These are phyloP conservation scores for Trididemnum nubilum DNA, from an alignment of 23 tunicate species.

Conservation along the genomic window DNA sequence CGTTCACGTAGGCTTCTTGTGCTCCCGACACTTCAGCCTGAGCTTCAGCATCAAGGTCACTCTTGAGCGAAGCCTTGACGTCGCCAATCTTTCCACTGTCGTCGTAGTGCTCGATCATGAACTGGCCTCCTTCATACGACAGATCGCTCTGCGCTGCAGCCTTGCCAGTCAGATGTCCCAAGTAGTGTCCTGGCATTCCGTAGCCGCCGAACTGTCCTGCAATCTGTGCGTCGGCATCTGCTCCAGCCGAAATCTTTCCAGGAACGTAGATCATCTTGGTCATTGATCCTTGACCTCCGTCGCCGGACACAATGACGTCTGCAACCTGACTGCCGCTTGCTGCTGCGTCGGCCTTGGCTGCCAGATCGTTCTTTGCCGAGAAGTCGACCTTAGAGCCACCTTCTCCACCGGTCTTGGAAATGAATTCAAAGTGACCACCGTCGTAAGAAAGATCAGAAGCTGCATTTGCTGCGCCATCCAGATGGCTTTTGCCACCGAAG, in stretches of 20 bases:
- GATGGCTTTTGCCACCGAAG: slow-evolving; percentile 2
- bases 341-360: slow-evolving; percentile 1
- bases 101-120: background rate
- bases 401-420: slow-evolving; percentile 10
- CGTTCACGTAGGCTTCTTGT: slow-evolving; percentile 6
- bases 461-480: background rate
- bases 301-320: background rate
- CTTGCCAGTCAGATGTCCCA: background rate
- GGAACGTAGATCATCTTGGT: slow-evolving; percentile 6
- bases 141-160: slow-evolving; percentile 14
- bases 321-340: slow-evolving; percentile 13
- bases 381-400: background rate
- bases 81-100: background rate
- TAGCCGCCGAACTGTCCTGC: slow-evolving; percentile 7
- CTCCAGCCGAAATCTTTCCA: background rate
- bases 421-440: background rate
- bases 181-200: background rate
- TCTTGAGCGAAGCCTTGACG: slow-evolving; percentile 29
- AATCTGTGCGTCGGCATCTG: background rate
- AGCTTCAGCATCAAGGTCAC: background rate
- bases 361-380: background rate
- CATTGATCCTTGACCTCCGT: background rate
- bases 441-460: background rate
- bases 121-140: background rate
- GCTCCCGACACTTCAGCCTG: background rate